These are phyloP conservation scores for Hyperoodon ampullatus DNA, from an alignment of 2,113 vertebrate species.

Conservation along the genomic window DNA sequence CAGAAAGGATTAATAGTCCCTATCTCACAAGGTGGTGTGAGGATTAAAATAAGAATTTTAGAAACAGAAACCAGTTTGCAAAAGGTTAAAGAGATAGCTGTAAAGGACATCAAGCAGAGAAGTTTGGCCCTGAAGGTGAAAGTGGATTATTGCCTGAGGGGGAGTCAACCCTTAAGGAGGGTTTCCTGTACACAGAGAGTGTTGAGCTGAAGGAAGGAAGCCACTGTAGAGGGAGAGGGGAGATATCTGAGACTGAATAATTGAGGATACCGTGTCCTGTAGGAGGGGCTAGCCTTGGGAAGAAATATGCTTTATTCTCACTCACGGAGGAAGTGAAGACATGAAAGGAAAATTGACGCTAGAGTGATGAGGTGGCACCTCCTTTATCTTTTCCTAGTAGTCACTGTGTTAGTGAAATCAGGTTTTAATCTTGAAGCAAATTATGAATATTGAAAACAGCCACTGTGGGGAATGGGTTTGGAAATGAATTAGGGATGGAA, in stretches of 20 bases:
- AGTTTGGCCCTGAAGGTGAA: neutral
- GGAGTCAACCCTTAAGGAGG: accelerated
- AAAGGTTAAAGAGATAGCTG: neutral
- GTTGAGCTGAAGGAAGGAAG: neutral
- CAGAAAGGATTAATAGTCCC: neutral
- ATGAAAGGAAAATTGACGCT: neutral
- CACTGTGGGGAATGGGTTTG: neutral
- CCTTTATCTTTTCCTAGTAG: neutral
- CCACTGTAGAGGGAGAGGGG: neutral
- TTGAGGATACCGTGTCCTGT: neutral
- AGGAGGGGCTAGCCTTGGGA: neutral
- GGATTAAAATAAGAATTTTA: neutral
- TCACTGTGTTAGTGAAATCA: neutral
- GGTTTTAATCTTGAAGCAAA: neutral
- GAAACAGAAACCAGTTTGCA: neutral
- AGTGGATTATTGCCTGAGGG: neutral
- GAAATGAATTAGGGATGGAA: neutral
- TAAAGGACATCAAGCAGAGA: neutral
- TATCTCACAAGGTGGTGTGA: neutral
- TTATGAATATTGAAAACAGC: neutral
- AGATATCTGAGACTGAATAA: neutral
- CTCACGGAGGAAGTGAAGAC: conserved; percentile 5
- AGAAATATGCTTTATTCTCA: neutral
- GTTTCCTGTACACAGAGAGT: neutral
- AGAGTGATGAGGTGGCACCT: neutral